Evolutionary conservation across 2,888 invertebrate genomes (phyloP), one percentile per base, ranked within the genome.

Genomic region (Parelbella ahira): DNA sequence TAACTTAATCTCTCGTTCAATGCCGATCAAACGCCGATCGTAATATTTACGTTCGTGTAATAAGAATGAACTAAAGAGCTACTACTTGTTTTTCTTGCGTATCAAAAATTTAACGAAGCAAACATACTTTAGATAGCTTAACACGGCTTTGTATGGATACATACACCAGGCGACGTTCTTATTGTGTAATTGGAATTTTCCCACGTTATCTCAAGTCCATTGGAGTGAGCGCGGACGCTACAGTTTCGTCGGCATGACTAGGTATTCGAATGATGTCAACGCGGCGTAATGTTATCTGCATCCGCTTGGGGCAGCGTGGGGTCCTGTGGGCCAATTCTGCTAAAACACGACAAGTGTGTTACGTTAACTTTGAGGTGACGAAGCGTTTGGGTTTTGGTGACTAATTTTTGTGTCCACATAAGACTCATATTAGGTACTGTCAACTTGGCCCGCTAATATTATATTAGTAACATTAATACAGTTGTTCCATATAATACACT

Each of bases 271-370:
- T 75, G 69, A 74, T 73, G 76, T 75, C 72, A 75, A 76, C 65
- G 60, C 58, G 56, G 67, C 67, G 68, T 76, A 77, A 77, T 74
- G 66, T 72, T 79, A 81, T 79, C 77, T 73, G 65, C 72, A 79
- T 80, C 81, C 81, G 80, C 59, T 53, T 61, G 67, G 56, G 66
- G 62, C 64, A 63, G 60, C 48, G 44, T 47, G 47, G 50, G 54
- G 53, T 53, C 56, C 44, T 43, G 37, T 37, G 11, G 48, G 50
- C 18, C 30, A 19, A 39, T 32, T 18, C 24, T 19, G 19, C 29
- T 18, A n/a, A 11, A 18, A 19, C 10, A 19, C 10, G 18, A 25
- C 10, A 13, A 7, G 11, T 24, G 18, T 10, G 8, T 19, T 18
- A 18, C 29, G 23, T 12, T 8, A 18, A 29, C 3, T 29, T 15